Percentiles rank a stretch among this genome's conserved stretches.
phyloP scores from a whole-genome alignment of 2,888 invertebrate species.

The Calameuta pallipes region DNA sequence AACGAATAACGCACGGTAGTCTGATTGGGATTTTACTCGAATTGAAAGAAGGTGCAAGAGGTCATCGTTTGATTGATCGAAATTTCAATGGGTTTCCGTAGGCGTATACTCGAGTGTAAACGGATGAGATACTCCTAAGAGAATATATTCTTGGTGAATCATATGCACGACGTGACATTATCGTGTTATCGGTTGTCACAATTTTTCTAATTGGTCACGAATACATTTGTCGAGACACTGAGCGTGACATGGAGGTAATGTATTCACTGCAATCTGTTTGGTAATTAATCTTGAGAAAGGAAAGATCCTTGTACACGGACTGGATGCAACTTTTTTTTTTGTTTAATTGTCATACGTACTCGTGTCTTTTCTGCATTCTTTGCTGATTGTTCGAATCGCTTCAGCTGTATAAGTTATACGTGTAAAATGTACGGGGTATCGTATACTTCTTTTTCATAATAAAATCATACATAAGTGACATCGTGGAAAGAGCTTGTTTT shows the following conservation, averaged over 20 bases:
- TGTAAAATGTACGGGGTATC: neutral
- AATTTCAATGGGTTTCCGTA: neutral
- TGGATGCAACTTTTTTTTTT: neutral
- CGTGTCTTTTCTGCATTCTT: neutral
- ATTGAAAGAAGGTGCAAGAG: neutral
- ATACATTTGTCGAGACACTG: neutral
- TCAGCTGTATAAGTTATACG: neutral
- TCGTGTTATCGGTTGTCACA: neutral
- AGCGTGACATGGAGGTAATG: neutral
- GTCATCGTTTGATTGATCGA: neutral
- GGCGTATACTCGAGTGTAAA: neutral
- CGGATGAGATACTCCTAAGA: neutral
- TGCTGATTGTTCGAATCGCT: neutral
- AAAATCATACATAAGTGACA: neutral
- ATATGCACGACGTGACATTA: neutral
- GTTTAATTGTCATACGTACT: neutral
- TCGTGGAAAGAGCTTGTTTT: neutral
- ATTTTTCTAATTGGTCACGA: neutral
- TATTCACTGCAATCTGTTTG: neutral
- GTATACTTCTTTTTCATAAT: neutral
- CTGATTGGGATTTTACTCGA: neutral
- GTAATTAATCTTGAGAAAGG: neutral
- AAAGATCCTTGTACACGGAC: neutral
- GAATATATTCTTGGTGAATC: neutral
- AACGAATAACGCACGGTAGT: neutral